These are phyloP conservation scores for Eulemur coronatus DNA, from an alignment of 2,797 vertebrate species.

Conservation along the genomic window DNA sequence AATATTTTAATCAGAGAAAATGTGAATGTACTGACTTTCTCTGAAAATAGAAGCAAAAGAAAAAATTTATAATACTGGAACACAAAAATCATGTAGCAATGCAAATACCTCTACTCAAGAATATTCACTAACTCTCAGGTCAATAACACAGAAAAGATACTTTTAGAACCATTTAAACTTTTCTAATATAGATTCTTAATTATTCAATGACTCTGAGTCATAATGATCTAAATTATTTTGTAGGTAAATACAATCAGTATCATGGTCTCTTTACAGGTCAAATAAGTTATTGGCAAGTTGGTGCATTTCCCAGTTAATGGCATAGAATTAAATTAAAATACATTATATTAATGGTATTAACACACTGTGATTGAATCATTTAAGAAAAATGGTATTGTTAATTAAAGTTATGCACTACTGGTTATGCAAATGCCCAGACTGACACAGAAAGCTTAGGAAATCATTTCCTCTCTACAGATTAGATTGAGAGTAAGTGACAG, in stretches of 20 bases:
- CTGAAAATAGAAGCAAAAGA: constrained; percentile 33
- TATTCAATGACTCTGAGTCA: background rate
- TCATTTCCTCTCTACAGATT: background rate
- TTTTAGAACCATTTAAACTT: background rate
- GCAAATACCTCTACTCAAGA: background rate
- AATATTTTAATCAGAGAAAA: constrained; percentile 30
- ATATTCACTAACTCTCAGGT: background rate
- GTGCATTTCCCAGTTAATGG: constrained; percentile 53
- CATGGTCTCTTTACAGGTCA: background rate
- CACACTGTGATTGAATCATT: constrained; percentile 52
- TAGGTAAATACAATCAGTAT: constrained; percentile 48
- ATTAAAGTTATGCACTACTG: constrained; percentile 57
- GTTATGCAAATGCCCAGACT: constrained; percentile 44
- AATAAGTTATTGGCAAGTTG: constrained; percentile 44
- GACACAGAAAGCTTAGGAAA: constrained; percentile 51
- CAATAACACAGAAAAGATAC: background rate
- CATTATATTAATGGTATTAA: constrained; percentile 36
- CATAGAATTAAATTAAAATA: constrained; percentile 37
- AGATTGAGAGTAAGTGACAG: background rate
- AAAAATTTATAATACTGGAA: background rate
- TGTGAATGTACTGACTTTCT: background rate
- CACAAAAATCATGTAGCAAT: background rate
- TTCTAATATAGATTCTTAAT: constrained; percentile 15
- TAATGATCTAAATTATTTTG: constrained; percentile 45
- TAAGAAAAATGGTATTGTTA: constrained; percentile 66